Evolutionary conservation across 2,888 invertebrate species (phyloP).

Genomic region (Drosophila barbarae): DNA sequence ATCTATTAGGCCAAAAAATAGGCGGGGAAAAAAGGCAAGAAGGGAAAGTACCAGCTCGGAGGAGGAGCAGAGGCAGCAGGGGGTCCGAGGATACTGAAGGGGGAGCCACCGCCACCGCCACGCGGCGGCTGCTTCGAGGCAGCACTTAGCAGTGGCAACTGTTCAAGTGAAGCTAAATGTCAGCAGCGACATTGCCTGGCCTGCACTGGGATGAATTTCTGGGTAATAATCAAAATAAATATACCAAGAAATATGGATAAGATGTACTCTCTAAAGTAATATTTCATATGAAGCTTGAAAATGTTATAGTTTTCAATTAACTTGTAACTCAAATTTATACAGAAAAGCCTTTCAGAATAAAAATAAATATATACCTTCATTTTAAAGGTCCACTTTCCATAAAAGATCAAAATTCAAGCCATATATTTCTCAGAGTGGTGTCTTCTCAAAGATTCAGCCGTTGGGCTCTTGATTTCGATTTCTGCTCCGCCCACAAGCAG

Average conservation of each 20-base stretch:
- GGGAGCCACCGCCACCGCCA: conserved; percentile 15
- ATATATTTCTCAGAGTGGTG: background rate
- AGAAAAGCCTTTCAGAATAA: no score
- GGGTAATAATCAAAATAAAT: background rate
- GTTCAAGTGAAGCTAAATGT: conserved; percentile 26
- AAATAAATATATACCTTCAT: no score
- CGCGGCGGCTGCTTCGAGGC: conserved; percentile 14
- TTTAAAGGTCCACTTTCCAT: no score
- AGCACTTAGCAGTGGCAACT: conserved; percentile 52
- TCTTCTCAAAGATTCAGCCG: conserved; percentile 5
- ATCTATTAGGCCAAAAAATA: conserved; percentile 56
- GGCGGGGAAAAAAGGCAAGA: background rate
- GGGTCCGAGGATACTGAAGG: background rate
- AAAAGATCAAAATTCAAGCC: background rate
- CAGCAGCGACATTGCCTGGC: conserved; percentile 16
- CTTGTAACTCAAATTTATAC: no score
- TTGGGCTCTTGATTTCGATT: conserved; percentile 12
- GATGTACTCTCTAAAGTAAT: background rate
- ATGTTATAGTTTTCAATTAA: background rate
- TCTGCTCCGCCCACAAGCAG: conserved; percentile 5
- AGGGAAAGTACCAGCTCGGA: background rate
- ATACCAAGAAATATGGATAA: no score
- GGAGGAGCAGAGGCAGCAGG: background rate
- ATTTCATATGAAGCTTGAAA: background rate
- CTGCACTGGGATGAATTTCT: background rate